phyloP scores from a whole-genome alignment of 2,797 vertebrate genomes.

The Sorex maritimensis region DNA sequence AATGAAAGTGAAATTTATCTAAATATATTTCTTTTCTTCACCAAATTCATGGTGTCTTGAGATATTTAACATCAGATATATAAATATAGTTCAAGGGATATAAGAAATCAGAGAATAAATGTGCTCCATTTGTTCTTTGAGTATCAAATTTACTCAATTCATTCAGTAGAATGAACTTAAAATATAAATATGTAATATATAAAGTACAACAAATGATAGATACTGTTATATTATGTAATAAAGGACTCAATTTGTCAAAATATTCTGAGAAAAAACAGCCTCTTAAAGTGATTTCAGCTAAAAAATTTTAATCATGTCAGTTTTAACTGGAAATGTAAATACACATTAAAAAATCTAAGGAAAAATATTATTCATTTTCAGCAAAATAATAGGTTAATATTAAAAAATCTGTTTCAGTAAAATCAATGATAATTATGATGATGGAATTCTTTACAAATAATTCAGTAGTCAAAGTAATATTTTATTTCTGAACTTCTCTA shows the following conservation, averaged over 20 bases:
- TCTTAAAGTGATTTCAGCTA: not conserved
- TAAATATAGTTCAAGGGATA: not conserved
- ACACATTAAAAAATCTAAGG: too few species aligned
- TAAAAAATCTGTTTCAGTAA: not conserved
- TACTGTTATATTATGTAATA: not conserved
- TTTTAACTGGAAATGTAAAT: too few species aligned
- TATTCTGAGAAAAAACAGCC: slow-evolving; percentile 13
- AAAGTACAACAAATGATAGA: not conserved
- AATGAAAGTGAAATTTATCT: not conserved
- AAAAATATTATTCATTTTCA: not conserved
- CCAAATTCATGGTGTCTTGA: too few species aligned
- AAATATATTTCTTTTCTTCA: not conserved
- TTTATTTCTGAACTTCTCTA: slow-evolving; percentile 17
- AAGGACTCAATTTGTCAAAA: not conserved
- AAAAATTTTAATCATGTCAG: not conserved
- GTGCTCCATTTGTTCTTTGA: not conserved
- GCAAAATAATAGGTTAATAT: not conserved
- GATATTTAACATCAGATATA: not conserved
- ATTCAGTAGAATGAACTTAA: not conserved
- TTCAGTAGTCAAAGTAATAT: not conserved
- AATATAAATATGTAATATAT: not conserved
- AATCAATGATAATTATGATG: not conserved
- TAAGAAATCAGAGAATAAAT: not conserved
- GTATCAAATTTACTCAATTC: slow-evolving; percentile 27
- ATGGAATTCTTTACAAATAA: not conserved